Evolutionary conservation across 2,888 invertebrate genomes (phyloP).

Genomic region (Drosophila antonietae): DNA sequence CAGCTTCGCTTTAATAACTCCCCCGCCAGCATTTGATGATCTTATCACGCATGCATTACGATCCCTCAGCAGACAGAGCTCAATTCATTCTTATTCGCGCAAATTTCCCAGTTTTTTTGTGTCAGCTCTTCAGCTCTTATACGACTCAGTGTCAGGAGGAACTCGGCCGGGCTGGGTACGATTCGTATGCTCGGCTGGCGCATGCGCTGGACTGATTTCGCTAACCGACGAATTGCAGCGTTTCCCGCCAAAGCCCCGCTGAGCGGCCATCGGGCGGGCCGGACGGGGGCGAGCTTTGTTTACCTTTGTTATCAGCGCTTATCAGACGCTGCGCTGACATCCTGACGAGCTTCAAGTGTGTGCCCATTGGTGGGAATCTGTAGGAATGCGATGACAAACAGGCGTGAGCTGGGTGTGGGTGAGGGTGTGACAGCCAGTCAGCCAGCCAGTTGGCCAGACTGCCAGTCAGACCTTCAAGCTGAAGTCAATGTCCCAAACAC

Average conservation of each 20-base stretch:
- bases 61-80: slow-evolving; percentile 2
- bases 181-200: slow-evolving; percentile 37
- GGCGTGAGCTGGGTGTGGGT: background rate
- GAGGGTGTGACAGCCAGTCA: background rate
- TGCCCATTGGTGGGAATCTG: slow-evolving; percentile 69
- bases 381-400: slow-evolving; percentile 6
- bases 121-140: slow-evolving; percentile 26
- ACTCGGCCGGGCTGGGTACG: slow-evolving; percentile 9
- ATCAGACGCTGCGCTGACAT: slow-evolving; percentile 56
- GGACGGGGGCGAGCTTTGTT: slow-evolving; percentile 55
- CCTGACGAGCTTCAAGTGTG: slow-evolving; percentile 55
- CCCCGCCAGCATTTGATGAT: slow-evolving; percentile 14
- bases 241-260: slow-evolving; percentile 70
- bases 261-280: slow-evolving; percentile 1
- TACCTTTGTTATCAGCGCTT: slow-evolving; percentile 79
- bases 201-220: slow-evolving; percentile 47
- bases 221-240: slow-evolving; percentile 71
- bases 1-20: slow-evolving; percentile 1
- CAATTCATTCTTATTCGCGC: background rate
- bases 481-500: slow-evolving; percentile 8
- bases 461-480: background rate
- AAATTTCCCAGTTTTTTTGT: slow-evolving; percentile 45
- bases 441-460: background rate
- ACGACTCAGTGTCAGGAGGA: slow-evolving; percentile 2
- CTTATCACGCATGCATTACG: slow-evolving; percentile 12